Evolutionary conservation across 2,888 invertebrate species (phyloP).

Genomic region (Cheilosia soror): DNA sequence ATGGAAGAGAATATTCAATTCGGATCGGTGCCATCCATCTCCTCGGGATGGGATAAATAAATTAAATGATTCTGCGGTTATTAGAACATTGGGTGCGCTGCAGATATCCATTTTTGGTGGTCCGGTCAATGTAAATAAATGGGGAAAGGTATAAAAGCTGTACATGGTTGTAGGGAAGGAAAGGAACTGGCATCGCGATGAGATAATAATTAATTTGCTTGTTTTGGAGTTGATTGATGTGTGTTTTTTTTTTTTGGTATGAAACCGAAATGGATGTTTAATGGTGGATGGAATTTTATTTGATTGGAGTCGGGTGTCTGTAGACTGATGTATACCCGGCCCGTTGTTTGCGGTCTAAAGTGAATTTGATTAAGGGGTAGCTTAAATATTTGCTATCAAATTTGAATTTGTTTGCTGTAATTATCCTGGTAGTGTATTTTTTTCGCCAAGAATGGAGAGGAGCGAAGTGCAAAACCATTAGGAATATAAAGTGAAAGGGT

Average conservation of each 20-base stretch:
- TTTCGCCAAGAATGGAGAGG: not conserved
- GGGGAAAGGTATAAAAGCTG: not conserved
- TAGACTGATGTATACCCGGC: not conserved
- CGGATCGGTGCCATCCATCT: conserved; percentile 41
- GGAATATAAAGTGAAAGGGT: conserved; percentile 1
- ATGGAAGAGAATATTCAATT: conserved; percentile 60
- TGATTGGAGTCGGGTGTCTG: not conserved
- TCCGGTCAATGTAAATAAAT: conserved; percentile 26
- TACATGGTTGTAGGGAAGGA: not conserved
- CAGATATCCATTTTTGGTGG: conserved; percentile 21
- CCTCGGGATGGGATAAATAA: conserved; percentile 7
- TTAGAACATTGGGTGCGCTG: conserved; percentile 48
- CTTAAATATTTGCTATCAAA: conserved; percentile 32
- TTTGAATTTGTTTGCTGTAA: conserved; percentile 16
- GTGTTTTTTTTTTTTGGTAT: not conserved
- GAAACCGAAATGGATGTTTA: conserved; percentile 28
- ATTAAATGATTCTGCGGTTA: conserved; percentile 64
- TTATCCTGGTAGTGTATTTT: not conserved
- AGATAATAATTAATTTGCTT: conserved; percentile 22
- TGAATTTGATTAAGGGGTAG: conserved; percentile 35
- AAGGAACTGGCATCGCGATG: not conserved
- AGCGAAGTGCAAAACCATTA: conserved; percentile 1
- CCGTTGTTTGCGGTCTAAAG: conserved; percentile 26
- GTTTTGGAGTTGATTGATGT: conserved; percentile 16
- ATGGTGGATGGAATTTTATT: conserved; percentile 39